phyloP scores from a whole-genome alignment of 2,888 invertebrate species.

The Omphaloscelis lunosa region DNA sequence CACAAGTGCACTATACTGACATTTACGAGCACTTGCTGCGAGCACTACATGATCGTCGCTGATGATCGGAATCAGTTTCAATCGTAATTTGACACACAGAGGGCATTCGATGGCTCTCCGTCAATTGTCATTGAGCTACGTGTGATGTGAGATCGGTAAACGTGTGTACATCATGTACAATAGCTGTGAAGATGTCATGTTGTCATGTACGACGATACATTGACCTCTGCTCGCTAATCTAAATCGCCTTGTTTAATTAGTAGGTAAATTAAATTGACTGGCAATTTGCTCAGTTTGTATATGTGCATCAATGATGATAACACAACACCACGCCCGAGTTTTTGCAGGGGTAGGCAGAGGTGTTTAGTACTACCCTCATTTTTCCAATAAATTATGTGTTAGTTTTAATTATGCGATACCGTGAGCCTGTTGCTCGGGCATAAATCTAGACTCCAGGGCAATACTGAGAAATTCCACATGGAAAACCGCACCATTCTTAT shows the following conservation, averaged over 20 bases:
- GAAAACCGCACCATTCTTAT: not conserved
- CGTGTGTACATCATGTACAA: slow-evolving; percentile 22
- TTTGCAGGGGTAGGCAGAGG: not conserved
- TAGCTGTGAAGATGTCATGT: slow-evolving; percentile 3
- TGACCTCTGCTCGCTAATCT: not conserved
- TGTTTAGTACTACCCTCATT: not conserved
- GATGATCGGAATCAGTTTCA: slow-evolving; percentile 55
- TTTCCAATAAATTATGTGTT: not conserved
- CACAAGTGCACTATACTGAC: slow-evolving; percentile 24
- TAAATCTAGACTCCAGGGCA: not conserved
- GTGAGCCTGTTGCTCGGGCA: too few species aligned
- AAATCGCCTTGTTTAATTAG: not conserved
- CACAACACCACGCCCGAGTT: not conserved
- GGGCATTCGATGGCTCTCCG: slow-evolving; percentile 30
- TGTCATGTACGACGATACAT: slow-evolving; percentile 20
- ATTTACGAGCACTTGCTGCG: not conserved
- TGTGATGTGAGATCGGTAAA: not conserved
- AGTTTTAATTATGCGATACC: too few species aligned
- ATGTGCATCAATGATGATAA: too few species aligned
- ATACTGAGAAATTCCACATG: not conserved
- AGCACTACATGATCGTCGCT: slow-evolving; percentile 30
- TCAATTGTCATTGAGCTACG: slow-evolving; percentile 34
- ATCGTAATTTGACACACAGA: slow-evolving; percentile 52
- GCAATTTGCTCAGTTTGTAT: not conserved
- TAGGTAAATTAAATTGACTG: slow-evolving; percentile 4